Base-by-base conservation (phyloP, 2,113 vertebrate species). In the Sisor rabdophorus region DNA sequence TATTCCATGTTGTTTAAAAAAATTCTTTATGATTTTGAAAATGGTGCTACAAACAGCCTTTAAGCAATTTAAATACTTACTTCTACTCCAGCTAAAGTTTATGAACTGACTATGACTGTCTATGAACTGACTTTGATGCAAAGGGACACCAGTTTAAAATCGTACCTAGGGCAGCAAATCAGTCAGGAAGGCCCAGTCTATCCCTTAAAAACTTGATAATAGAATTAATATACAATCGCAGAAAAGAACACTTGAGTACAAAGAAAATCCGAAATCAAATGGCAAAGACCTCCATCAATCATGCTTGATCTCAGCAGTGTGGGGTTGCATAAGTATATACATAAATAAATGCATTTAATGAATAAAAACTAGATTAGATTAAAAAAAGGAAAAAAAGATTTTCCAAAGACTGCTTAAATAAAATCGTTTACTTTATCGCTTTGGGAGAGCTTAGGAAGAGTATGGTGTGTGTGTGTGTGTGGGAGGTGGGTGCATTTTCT, bases 211-310 rank as follows among this genome's bases (percentile, higher is more conserved):
- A 30, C 61, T 5, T 22, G 30, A 28, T 24, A 0, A 47, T 28
- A 36, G n/a, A 79, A 82, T 82, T 77, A 77, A 79, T 80, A 82
- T 74, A 76, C 78, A 80, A 69, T 77, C 20, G 52, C 75, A 28
- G 28, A 53, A 40, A 30, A 68, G 60, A 77, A 72, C 69, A n/a
- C 75, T 65, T 47, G 50, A 36, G 61, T 77, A 77, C 71, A 77
- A 82, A 82, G 78, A 80, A 78, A 82, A 82, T 82, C 80, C 52
- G 64, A 85, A 71, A 87, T 89, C 80, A 86, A 75, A 73, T 81
- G 56, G 76, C 74, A 83, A 75, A 78, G 78, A 80, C 72, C 79
- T 77, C 71, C 75, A 71, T 67, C 36, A 52, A 47, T 40, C 22
- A 70, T 16, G 73, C 78, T 81, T 83, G 80, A 85, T 84, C 79